phyloP scores from a whole-genome alignment of 2,888 invertebrate genomes.

The Rotaria magnacalcarata region DNA sequence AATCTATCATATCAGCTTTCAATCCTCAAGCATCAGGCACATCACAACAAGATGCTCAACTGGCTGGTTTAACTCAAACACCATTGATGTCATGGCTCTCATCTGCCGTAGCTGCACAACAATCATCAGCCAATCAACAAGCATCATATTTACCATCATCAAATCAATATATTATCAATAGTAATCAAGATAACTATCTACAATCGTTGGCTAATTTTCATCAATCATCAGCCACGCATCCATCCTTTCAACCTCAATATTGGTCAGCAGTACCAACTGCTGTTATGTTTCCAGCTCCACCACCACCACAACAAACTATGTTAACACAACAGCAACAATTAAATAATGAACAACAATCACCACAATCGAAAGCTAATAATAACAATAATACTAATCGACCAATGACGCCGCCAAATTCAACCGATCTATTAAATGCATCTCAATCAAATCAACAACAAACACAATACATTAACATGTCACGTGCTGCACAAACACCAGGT shows the following conservation, averaged over 20 bases:
- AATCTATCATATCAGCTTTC: background rate
- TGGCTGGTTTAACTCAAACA: background rate
- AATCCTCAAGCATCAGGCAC: slow-evolving; percentile 2
- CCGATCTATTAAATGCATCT: slow-evolving; percentile 16
- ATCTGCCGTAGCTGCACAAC: background rate
- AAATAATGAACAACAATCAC: slow-evolving; percentile 1
- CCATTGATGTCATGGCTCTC: background rate
- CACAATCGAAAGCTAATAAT: background rate
- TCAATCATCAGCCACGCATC: background rate
- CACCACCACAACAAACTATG: background rate
- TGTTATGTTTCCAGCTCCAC: background rate
- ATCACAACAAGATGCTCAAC: background rate
- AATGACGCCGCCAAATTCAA: background rate
- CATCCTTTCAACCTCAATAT: background rate
- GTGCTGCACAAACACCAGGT: slow-evolving; percentile 30
- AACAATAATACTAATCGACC: background rate
- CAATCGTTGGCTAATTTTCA: slow-evolving; percentile 18
- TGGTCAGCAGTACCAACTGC: background rate
- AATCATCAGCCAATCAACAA: background rate
- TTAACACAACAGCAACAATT: background rate
- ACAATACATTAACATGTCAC: background rate
- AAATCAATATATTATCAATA: slow-evolving; percentile 28
- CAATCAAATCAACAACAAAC: slow-evolving; percentile 34
- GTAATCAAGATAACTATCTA: slow-evolving; percentile 1
- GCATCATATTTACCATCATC: background rate